phyloP scores from a whole-genome alignment of 2,797 vertebrate genomes.

The Erethizon dorsatum region DNA sequence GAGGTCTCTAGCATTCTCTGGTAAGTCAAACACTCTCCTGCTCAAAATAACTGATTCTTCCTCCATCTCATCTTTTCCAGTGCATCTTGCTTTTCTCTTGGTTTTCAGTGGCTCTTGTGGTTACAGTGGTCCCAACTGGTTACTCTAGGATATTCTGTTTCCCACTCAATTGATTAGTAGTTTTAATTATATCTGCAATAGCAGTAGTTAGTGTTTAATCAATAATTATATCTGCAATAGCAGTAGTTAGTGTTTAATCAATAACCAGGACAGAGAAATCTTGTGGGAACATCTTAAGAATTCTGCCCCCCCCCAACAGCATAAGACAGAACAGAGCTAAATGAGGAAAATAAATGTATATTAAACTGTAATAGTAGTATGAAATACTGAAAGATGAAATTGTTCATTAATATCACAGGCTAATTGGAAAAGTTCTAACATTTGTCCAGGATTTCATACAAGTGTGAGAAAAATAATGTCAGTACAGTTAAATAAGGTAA shows the following conservation, averaged over 20 bases:
- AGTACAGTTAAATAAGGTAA: neutral
- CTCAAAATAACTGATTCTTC: neutral
- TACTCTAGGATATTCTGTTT: neutral
- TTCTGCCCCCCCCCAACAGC: neutral
- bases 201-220: neutral
- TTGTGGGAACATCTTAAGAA: neutral
- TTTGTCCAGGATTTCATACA: neutral
- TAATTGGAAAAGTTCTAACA: neutral
- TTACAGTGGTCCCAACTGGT: neutral
- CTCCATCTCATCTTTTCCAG: neutral
- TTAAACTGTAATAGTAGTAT: neutral
- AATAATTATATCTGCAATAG: neutral
- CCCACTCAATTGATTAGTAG: neutral
- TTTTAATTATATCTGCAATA: neutral
- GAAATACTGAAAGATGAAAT: constrained; percentile 37
- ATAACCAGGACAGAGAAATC: neutral
- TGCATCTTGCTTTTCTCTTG: neutral
- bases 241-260: neutral
- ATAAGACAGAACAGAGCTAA: neutral
- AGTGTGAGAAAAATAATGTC: neutral
- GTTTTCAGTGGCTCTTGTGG: neutral
- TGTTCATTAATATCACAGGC: neutral
- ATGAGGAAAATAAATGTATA: neutral
- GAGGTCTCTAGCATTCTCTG: neutral
- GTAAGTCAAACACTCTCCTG: neutral